Base-by-base conservation (phyloP, 23 tunicate genomes). In the Ciona savignyi region DNA sequence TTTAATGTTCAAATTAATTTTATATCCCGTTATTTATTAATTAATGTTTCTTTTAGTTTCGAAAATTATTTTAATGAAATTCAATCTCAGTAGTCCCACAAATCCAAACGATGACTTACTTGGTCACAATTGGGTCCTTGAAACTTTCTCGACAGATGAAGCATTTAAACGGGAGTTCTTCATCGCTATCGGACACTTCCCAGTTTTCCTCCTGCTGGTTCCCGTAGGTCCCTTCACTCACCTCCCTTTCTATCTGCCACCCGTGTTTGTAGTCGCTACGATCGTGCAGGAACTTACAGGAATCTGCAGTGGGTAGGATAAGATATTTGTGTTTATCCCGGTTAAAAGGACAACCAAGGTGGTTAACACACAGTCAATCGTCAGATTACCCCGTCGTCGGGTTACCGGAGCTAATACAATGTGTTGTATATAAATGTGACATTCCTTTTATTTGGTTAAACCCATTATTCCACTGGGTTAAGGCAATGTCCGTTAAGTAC, bases 201-300 rank as follows among this genome's bases (percentile, higher is more conserved):
- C 99, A 95, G 67, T 95, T 95, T 75, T 95, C 99, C 34, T 95
- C 99, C n/a, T 95, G 84, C 3, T 68, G 74, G 27, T 74, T 60
- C 15, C 92, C 99, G 60, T 89, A 95, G 21, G 34, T 70, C 23
- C 90, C 99, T 66, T 87, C 90, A 0, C 30, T 68, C 77, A 87
- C 6, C 71, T 95, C 99, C 34, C 95, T 75, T 49, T 95, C 99
- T 6, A 95, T 84, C 70, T 87, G 95, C 99, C 99, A 95, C 2
- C 99, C 99, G 34, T 88, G 91, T 83, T 95, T 95, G 83, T 95
- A 95, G 66, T 95, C 99, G 29, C 99, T 90, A 31, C 99, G 86
- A 67, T 95, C 99, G 72, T 95, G 99, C 27, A 95, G 77, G 65
- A 95, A 95, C 76, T 95, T 95, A 42, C 99, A 95, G 0, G 95